Evolutionary conservation across 2,888 invertebrate genomes (phyloP), one percentile per base, ranked within the genome.

Genomic region (Fragum whitleyi): DNA sequence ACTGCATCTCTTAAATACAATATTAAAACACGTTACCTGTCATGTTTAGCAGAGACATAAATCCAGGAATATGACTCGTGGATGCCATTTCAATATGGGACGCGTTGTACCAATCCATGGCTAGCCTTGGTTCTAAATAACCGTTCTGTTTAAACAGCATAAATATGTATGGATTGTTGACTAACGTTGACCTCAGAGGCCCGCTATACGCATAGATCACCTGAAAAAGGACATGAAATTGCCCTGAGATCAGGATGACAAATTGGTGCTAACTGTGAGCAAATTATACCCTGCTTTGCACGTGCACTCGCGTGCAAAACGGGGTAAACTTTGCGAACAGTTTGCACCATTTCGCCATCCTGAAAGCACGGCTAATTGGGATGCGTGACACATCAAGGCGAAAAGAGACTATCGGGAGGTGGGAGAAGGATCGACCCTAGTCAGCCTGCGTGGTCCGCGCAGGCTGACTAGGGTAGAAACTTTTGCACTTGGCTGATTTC

Each of bases 121-220:
- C 23, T 7, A 32, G 61, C 14, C 1, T 14, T 23, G 57, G 57
- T 2, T 61, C n/a, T 11, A 61, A 26, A 26, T 61, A 61, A 7
- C 75, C 77, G 2, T 21, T 16, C 59, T 86, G 86, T 61, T 78
- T 76, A 36, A 75, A 85, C 23, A 86, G 39, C 68, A 81, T n/a
- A 69, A 86, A 83, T 14, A 71, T 39, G 55, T 86, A 85, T 1
- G 78, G 70, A 55, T 85, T 83, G 1, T 69, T 21, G 0, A 51
- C 21, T 2, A 62, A 28, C 23, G 29, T 55, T 0, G 76, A 29
- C 0, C 47, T 70, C 53, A 62, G 51, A 1, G 86, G 81, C 1
- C 86, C 86, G 23, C 62, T 70, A 69, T 81, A 86, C 1, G 69
- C n/a, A n/a, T 70, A 62, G 11, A 86, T 61, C 9, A 32, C 75